Percentiles rank a stretch among this genome's conserved stretches.
Evolutionary conservation across 2,888 invertebrate species (phyloP).

Genomic region (Eupithecia inturbata): DNA sequence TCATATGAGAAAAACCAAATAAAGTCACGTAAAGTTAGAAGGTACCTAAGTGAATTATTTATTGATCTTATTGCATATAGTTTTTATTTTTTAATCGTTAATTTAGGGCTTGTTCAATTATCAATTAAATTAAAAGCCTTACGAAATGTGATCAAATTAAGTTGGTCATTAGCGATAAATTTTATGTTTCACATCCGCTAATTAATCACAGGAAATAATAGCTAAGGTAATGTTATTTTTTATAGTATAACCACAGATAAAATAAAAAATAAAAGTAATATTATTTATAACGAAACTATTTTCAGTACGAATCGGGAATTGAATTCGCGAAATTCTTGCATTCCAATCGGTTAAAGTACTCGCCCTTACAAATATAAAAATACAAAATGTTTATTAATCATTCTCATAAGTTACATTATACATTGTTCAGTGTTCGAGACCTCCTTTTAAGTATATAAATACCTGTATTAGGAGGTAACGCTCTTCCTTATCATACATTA

Average conservation of each 20-base stretch:
- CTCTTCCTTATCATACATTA: too few relatives aligned
- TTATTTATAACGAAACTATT: not conserved
- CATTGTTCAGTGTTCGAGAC: too few relatives aligned
- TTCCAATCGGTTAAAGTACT: not conserved
- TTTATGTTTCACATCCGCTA: constrained; percentile 15
- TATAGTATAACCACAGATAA: not conserved
- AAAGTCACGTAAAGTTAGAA: not conserved
- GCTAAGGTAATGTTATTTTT: not conserved
- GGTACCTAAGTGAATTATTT: not conserved
- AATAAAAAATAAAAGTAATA: not conserved
- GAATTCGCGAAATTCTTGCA: not conserved
- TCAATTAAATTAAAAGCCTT: constrained; percentile 4
- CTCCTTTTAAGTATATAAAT: too few relatives aligned
- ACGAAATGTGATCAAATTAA: constrained; percentile 20
- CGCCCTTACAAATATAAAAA: too few relatives aligned
- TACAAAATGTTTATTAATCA: too few relatives aligned
- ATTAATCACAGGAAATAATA: constrained; percentile 4
- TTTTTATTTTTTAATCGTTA: too few relatives aligned
- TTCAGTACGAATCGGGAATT: not conserved
- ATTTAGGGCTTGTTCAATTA: too few relatives aligned
- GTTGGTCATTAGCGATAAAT: constrained; percentile 11
- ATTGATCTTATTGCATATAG: not conserved
- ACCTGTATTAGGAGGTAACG: too few relatives aligned
- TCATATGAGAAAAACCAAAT: not conserved
- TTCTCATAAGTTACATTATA: too few relatives aligned